Conservation (phyloP, 2,113 vertebrate genomes). For the Amazona vittata region DNA sequence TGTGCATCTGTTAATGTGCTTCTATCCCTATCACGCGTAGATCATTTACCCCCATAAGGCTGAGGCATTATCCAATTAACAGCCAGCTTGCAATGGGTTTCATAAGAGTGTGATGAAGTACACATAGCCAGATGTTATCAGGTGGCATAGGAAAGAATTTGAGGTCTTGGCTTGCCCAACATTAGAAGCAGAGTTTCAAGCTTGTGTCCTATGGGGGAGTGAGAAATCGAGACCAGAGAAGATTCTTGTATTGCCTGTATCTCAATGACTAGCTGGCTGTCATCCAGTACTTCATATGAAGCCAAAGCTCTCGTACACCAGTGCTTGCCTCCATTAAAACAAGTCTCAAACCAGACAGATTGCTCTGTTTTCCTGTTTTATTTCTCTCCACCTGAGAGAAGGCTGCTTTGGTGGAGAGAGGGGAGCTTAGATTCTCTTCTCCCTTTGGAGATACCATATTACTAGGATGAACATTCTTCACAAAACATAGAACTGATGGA, state of each 20-base stretch:
- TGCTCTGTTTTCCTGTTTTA: background rate
- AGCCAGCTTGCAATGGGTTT: background rate
- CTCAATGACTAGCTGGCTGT: background rate
- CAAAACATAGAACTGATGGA: background rate
- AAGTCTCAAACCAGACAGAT: accelerated
- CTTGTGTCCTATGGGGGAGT: background rate
- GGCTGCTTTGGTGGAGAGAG: background rate
- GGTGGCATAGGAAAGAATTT: background rate
- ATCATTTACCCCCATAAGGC: conserved; percentile 30
- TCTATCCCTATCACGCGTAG: background rate
- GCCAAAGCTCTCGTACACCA: background rate
- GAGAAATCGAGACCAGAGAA: background rate
- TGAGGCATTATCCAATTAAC: conserved; percentile 19
- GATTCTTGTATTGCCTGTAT: background rate
- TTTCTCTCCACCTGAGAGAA: background rate
- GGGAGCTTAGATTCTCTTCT: background rate
- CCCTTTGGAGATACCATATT: background rate
- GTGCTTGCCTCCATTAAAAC: accelerated
- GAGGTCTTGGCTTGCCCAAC: conserved; percentile 27
- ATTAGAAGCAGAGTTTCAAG: background rate
- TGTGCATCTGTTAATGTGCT: conserved; percentile 26
- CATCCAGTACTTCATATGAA: background rate
- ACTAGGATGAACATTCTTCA: background rate
- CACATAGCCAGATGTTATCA: conserved; percentile 34
- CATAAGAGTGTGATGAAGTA: background rate